Evolutionary conservation across 2,113 vertebrate species (phyloP).

Genomic region (Poeciliopsis retropinna): DNA sequence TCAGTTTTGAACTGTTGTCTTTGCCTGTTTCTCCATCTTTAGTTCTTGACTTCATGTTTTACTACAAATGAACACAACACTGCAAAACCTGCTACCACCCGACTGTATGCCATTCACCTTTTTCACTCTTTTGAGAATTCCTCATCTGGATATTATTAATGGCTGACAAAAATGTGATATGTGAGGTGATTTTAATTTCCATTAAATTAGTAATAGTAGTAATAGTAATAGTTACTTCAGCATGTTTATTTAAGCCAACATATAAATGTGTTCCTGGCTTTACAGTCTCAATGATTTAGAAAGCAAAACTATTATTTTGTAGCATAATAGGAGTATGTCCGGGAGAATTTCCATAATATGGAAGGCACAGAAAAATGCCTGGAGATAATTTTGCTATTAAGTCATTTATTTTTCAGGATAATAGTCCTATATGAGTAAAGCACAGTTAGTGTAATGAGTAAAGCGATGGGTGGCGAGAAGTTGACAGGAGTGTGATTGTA

Average conservation of each 20-base stretch:
- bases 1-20: too few relatives aligned
- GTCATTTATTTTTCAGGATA: background rate
- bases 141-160: background rate
- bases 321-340: background rate
- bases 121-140: background rate
- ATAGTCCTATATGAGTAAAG: background rate
- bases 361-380: background rate
- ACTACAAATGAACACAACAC: background rate
- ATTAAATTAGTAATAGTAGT: background rate
- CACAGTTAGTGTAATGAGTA: constrained; percentile 32
- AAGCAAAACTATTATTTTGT: background rate
- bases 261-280: background rate
- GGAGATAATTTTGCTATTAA: background rate
- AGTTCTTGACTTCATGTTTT: background rate
- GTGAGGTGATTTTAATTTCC: background rate
- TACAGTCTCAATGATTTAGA: background rate
- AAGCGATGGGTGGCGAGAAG: constrained; percentile 34
- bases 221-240: background rate
- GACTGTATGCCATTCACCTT: background rate
- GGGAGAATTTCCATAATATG: background rate
- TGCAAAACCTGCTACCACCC: too few relatives aligned
- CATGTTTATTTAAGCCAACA: background rate
- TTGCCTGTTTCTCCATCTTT: too few relatives aligned
- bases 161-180: background rate
- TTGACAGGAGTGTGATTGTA: background rate